phyloP scores from a whole-genome alignment of 2,888 invertebrate genomes.

The Phortica magna region DNA sequence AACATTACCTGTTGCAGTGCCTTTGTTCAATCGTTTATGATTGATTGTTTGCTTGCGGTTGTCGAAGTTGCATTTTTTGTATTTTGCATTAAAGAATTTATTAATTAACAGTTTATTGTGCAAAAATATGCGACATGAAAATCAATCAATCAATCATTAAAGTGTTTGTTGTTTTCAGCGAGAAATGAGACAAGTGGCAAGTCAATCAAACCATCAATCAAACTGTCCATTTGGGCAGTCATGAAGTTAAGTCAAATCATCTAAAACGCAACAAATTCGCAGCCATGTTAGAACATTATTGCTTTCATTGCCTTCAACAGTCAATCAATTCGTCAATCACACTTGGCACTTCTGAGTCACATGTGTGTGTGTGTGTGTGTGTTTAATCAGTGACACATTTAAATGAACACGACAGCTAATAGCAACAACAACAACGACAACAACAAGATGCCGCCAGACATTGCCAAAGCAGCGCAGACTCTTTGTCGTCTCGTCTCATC shows the following conservation, averaged over 20 bases:
- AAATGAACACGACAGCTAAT: neutral
- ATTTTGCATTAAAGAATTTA: too few relatives aligned
- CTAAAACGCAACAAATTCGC: too few relatives aligned
- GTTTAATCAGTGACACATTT: conserved; percentile 30
- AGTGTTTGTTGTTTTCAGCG: too few relatives aligned
- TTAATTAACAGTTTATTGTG: too few relatives aligned
- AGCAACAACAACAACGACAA: neutral
- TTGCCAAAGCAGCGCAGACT: conserved; percentile 2
- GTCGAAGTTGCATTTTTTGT: too few relatives aligned
- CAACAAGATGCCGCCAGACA: conserved; percentile 3
- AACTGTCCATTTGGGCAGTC: neutral
- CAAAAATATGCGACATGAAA: too few relatives aligned
- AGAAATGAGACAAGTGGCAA: neutral
- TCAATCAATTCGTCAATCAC: conserved; percentile 6
- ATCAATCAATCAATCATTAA: too few relatives aligned
- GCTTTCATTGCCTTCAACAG: neutral
- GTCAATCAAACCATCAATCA: neutral
- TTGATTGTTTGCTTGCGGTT: neutral
- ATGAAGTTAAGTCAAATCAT: neutral
- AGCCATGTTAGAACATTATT: too few relatives aligned
- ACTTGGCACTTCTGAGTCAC: neutral
- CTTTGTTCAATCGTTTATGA: conserved; percentile 1
- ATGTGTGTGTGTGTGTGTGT: conserved; percentile 23
- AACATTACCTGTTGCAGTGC: conserved; percentile 10
- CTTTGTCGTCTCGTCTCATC: conserved; percentile 7